A percentile compares a stretch with the other conserved stretches of the same genome.
Evolutionary conservation across 2,888 invertebrate species (phyloP).

Genomic region (Carcina quercana): DNA sequence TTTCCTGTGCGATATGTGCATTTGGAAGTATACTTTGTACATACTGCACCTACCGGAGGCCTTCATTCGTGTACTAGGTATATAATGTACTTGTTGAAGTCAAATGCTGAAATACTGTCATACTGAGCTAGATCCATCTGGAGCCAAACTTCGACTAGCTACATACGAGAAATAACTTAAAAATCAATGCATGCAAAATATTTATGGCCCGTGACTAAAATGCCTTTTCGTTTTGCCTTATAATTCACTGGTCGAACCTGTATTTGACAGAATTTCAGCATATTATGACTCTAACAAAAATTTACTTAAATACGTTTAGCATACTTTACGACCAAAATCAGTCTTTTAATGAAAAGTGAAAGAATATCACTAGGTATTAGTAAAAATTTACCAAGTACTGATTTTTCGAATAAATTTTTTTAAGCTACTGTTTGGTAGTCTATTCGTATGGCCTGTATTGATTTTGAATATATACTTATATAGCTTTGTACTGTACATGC

Average conservation of each 20-base stretch:
- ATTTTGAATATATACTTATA: constrained; percentile 2
- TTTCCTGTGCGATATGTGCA: constrained; percentile 44
- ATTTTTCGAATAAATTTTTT: constrained; percentile 28
- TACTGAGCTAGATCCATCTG: too few species aligned
- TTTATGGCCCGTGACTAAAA: too few species aligned
- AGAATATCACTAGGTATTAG: constrained; percentile 50
- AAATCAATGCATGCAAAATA: too few species aligned
- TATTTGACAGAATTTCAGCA: too few species aligned
- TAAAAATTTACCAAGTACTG: constrained; percentile 36
- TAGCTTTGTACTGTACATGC: constrained; percentile 7
- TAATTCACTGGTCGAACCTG: too few species aligned
- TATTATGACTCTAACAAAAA: too few species aligned
- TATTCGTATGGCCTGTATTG: background rate
- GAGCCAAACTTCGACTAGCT: too few species aligned
- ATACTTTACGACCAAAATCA: constrained; percentile 60
- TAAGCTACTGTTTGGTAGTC: constrained; percentile 29
- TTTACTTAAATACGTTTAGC: constrained; percentile 32
- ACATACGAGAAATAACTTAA: too few species aligned
- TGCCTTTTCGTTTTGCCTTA: too few species aligned
- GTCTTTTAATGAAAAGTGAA: constrained; percentile 32
- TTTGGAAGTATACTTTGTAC: constrained; percentile 34
- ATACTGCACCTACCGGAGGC: constrained; percentile 61
- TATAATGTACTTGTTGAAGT: constrained; percentile 31
- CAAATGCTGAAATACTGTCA: too few species aligned
- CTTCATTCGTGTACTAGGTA: constrained; percentile 56